These are phyloP conservation scores for Drymonia ruficornis DNA, from an alignment of 2,888 invertebrate genomes.

Conservation along the genomic window DNA sequence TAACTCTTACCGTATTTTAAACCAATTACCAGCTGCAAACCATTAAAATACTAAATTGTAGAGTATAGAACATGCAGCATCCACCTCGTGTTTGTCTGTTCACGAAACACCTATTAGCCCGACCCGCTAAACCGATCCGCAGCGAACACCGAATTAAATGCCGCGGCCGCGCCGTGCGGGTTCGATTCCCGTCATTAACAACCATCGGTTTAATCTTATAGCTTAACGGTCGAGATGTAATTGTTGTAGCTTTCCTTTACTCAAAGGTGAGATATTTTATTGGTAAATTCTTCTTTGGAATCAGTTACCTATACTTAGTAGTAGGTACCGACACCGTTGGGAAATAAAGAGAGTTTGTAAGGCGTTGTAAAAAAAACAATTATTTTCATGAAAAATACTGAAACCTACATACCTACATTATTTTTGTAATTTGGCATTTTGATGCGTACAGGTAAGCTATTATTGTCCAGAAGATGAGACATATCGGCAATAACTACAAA, in stretches of 20 bases:
- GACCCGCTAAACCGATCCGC: neutral
- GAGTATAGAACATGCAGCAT: neutral
- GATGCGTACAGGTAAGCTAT: too few relatives aligned
- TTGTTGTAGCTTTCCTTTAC: neutral
- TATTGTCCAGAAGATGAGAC: too few relatives aligned
- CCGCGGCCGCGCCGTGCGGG: neutral
- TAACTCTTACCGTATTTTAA: too few relatives aligned
- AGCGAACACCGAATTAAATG: neutral
- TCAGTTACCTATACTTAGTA: too few relatives aligned
- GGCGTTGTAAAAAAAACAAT: too few relatives aligned
- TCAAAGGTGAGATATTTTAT: neutral
- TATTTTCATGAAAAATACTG: too few relatives aligned
- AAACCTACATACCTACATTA: too few relatives aligned
- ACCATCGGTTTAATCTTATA: neutral
- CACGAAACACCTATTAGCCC: neutral
- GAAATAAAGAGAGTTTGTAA: too few relatives aligned
- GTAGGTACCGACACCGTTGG: too few relatives aligned
- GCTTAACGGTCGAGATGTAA: neutral
- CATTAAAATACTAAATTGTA: neutral
- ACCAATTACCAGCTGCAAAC: neutral
- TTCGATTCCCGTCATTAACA: neutral
- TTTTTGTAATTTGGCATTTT: too few relatives aligned
- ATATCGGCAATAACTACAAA: too few relatives aligned
- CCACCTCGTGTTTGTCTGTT: neutral
- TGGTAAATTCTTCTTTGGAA: neutral